phyloP scores from a whole-genome alignment of 2,888 invertebrate species.

The Sclerodermus sp. region DNA sequence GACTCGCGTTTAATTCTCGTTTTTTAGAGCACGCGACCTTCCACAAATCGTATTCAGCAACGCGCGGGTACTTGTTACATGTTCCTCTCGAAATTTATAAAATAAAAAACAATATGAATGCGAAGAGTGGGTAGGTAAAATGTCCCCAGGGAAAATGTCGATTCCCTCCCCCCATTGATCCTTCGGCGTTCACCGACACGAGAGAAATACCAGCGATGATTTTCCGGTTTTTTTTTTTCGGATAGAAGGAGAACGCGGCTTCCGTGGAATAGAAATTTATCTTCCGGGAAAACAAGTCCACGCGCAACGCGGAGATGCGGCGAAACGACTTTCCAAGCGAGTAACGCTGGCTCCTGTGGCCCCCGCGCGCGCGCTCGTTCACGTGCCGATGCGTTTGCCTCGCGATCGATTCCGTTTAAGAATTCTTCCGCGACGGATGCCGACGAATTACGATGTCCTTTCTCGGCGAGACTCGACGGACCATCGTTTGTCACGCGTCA shows the following conservation, averaged over 20 bases:
- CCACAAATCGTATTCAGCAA: not conserved
- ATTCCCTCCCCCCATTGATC: too few relatives aligned
- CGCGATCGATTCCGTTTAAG: constrained; percentile 22
- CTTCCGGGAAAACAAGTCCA: constrained; percentile 22
- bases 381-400: constrained; percentile 8
- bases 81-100: too few relatives aligned
- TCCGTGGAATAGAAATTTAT: constrained; percentile 28
- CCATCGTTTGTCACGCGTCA: constrained; percentile 18
- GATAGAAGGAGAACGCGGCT: not conserved
- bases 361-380: constrained; percentile 21
- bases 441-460: constrained; percentile 15
- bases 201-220: too few relatives aligned
- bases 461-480: constrained; percentile 14
- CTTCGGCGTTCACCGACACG: too few relatives aligned
- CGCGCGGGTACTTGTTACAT: too few relatives aligned
- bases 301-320: constrained; percentile 16
- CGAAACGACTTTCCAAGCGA: constrained; percentile 18
- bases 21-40: not conserved
- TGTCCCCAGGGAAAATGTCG: too few relatives aligned
- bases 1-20: constrained; percentile 1
- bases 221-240: too few relatives aligned
- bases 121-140: too few relatives aligned
- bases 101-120: too few relatives aligned
- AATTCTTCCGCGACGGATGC: constrained; percentile 12
- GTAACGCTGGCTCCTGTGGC: not conserved